A percentile compares a stretch with the other conserved stretches of the same genome.
Evolutionary conservation across 2,888 invertebrate genomes (phyloP).

Genomic region (Eurytoma californica): DNA sequence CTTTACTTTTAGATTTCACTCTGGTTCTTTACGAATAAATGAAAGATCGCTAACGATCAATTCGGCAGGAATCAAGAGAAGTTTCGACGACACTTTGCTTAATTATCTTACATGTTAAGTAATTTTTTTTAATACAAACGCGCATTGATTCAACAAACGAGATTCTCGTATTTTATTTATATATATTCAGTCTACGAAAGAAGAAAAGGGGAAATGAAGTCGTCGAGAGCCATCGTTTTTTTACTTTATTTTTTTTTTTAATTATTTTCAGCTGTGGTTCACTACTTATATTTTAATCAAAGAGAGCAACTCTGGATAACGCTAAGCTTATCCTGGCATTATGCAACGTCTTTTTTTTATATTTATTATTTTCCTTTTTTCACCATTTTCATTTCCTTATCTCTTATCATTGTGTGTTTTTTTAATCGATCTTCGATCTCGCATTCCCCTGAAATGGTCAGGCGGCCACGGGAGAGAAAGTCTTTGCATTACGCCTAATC

Average conservation of each 20-base stretch:
- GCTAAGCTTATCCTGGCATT: constrained; percentile 50
- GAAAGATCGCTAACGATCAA: constrained; percentile 40
- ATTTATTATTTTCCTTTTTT: constrained; percentile 16
- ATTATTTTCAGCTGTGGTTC: constrained; percentile 20
- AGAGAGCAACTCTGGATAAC: constrained; percentile 50
- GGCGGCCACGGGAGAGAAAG: constrained; percentile 35
- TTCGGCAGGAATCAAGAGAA: constrained; percentile 57
- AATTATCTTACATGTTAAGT: constrained; percentile 43
- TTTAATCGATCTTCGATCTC: constrained; percentile 16
- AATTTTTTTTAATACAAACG: constrained; percentile 38
- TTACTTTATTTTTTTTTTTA: not conserved
- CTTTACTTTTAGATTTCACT: not conserved
- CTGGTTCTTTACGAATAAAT: not conserved
- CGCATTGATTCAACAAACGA: constrained; percentile 55
- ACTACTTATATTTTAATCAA: constrained; percentile 53
- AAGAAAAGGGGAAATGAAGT: constrained; percentile 42
- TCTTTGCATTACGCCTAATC: constrained; percentile 41
- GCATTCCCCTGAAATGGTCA: not conserved
- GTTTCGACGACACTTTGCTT: constrained; percentile 50
- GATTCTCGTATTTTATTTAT: constrained; percentile 31
- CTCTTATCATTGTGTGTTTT: not conserved
- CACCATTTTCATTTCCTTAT: not conserved
- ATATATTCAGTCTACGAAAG: constrained; percentile 53
- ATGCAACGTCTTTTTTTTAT: constrained; percentile 38
- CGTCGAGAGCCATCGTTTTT: constrained; percentile 39